phyloP scores from a whole-genome alignment of 2,113 vertebrate species.

The Empidonax traillii region DNA sequence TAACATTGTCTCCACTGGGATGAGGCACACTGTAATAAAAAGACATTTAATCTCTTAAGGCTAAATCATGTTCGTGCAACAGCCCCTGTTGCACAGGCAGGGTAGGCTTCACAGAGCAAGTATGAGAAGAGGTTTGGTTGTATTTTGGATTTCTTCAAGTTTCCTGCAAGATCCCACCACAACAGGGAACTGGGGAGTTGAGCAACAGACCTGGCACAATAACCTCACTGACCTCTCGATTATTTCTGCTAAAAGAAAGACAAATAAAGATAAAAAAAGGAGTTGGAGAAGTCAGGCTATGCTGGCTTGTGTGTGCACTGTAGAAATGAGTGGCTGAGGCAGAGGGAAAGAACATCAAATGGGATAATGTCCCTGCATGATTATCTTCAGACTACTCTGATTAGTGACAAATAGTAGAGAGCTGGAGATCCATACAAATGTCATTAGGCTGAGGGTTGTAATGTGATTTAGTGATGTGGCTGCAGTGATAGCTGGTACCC shows the following conservation, averaged over 20 bases:
- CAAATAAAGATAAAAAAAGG: not conserved
- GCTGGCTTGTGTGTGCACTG: not conserved
- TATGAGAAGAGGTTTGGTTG: not conserved
- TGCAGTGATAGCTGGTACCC: not conserved
- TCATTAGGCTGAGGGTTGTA: not conserved
- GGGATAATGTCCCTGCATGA: not conserved
- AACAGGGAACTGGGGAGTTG: not conserved
- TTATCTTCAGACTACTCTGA: conserved; percentile 31
- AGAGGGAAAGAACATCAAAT: not conserved
- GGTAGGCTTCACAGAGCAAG: not conserved
- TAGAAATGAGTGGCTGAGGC: not conserved
- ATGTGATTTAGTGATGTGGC: conserved; percentile 9
- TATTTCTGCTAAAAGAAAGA: not conserved
- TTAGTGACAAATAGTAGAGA: not conserved
- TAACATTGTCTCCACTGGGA: not conserved
- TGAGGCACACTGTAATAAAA: not conserved
- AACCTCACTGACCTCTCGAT: conserved; percentile 11
- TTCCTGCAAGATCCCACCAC: not conserved
- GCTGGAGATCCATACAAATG: conserved; percentile 35
- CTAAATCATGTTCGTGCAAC: not conserved
- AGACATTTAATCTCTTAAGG: not conserved
- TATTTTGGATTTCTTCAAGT: not conserved
- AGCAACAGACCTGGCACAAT: not conserved
- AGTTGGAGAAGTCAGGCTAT: not conserved
- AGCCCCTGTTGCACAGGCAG: not conserved